Conservation (phyloP, 2,113 vertebrate genomes). For the Passer domesticus region DNA sequence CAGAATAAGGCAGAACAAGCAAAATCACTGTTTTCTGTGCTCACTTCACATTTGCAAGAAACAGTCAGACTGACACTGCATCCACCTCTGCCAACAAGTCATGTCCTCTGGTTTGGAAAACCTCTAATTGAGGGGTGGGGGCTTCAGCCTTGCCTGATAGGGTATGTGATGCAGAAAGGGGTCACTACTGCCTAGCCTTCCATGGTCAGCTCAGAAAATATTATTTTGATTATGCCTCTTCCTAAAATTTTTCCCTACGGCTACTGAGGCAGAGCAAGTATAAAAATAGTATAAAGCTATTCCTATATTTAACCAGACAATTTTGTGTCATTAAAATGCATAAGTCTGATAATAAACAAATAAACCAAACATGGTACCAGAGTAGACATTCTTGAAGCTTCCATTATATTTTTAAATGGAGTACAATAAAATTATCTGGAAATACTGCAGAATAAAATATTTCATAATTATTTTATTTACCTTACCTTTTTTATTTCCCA, state of each 20-base stretch:
- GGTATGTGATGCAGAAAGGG: not conserved
- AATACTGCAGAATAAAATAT: not conserved
- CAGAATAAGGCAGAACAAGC: not conserved
- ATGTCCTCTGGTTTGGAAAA: not conserved
- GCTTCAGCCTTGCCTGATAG: not conserved
- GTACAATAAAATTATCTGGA: not conserved
- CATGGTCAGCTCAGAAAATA: not conserved
- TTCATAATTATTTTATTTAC: not conserved
- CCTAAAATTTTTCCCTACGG: not conserved
- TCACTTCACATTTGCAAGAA: constrained; percentile 19
- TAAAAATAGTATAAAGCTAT: not conserved
- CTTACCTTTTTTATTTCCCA: not conserved
- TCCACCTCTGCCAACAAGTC: constrained; percentile 7
- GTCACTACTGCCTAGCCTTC: not conserved
- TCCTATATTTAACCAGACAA: not conserved
- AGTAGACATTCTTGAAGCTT: not conserved
- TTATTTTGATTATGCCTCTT: not conserved
- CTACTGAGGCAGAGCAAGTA: not conserved
- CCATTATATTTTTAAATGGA: not conserved
- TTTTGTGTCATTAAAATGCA: not conserved
- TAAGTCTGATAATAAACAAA: not conserved
- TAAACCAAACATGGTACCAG: not conserved
- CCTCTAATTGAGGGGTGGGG: not conserved
- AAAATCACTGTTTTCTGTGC: constrained; percentile 9
- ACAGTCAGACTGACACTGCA: not conserved